Conservation (phyloP, 2,888 invertebrate genomes). For the Chloromyia formosa region DNA sequence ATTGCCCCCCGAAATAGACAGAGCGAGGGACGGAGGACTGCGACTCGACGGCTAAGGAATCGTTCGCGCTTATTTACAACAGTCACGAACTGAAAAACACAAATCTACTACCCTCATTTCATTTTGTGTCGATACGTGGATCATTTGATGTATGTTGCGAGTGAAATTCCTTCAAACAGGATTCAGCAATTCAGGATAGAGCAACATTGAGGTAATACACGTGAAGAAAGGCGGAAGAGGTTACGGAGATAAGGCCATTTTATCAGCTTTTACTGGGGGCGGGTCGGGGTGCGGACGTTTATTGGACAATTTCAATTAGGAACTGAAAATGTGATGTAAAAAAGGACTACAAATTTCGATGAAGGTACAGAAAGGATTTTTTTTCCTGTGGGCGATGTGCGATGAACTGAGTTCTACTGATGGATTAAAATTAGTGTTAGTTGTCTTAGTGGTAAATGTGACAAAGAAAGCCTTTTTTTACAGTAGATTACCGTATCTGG, state of each 20-base stretch:
- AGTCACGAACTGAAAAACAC: conserved; percentile 34
- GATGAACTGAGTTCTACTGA: not conserved
- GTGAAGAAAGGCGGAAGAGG: not conserved
- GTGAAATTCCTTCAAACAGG: not conserved
- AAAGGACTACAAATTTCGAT: not conserved
- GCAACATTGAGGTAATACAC: too few relatives aligned
- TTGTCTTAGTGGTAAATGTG: too few relatives aligned
- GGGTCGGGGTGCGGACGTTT: not conserved
- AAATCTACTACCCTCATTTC: conserved; percentile 19
- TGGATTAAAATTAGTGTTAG: too few relatives aligned
- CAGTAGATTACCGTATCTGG: too few relatives aligned
- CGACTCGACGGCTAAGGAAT: conserved; percentile 6
- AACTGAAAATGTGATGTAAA: conserved; percentile 1
- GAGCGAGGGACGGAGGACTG: not conserved
- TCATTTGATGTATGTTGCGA: not conserved
- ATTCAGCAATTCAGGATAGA: not conserved
- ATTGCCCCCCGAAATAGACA: conserved; percentile 39
- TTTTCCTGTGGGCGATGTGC: not conserved
- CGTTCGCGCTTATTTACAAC: conserved; percentile 19
- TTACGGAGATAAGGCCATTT: not conserved
- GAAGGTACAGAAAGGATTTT: not conserved
- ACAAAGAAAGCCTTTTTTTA: too few relatives aligned
- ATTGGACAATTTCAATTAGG: conserved; percentile 38
- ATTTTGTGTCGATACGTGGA: conserved; percentile 11
- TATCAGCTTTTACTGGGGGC: not conserved